Percentiles rank a stretch among this genome's conserved stretches.
phyloP scores from a whole-genome alignment of 2,113 vertebrate genomes.

The Trichechus manatus region DNA sequence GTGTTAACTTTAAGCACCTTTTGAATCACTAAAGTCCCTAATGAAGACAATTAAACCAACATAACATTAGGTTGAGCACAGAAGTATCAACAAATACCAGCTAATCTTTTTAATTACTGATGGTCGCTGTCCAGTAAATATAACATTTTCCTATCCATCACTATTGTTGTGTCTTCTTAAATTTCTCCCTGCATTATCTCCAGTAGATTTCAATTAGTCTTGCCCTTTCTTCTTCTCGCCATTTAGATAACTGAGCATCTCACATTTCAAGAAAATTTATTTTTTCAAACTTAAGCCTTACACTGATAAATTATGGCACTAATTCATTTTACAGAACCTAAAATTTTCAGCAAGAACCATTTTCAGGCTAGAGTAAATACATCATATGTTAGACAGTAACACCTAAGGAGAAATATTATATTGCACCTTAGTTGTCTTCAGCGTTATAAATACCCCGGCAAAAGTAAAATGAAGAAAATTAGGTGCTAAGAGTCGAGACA shows the following conservation, averaged over 20 bases:
- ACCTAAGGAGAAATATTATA: slow-evolving; percentile 60
- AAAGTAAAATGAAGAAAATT: slow-evolving; percentile 47
- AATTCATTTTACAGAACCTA: slow-evolving; percentile 69
- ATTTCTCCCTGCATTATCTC: slow-evolving; percentile 48
- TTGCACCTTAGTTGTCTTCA: slow-evolving; percentile 18
- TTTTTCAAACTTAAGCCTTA: slow-evolving; percentile 68
- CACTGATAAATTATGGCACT: slow-evolving; percentile 62
- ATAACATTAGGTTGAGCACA: not conserved
- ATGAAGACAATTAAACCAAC: slow-evolving; percentile 42
- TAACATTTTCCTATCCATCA: not conserved
- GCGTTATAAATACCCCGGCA: slow-evolving; percentile 24
- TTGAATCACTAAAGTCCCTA: not conserved
- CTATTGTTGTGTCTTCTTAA: slow-evolving; percentile 11
- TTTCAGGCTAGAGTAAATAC: slow-evolving; percentile 61
- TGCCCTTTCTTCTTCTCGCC: slow-evolving; percentile 54
- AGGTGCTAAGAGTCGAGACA: not conserved
- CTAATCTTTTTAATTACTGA: slow-evolving; percentile 20
- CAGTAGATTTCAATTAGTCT: slow-evolving; percentile 48
- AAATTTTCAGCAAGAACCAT: slow-evolving; percentile 65
- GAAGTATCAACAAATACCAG: slow-evolving; percentile 23
- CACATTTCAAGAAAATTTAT: slow-evolving; percentile 68
- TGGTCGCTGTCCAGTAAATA: slow-evolving; percentile 34
- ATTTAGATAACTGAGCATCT: slow-evolving; percentile 72
- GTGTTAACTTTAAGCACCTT: slow-evolving; percentile 45
- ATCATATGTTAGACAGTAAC: slow-evolving; percentile 54